A percentile compares a stretch with the other conserved stretches of the same genome.
Evolutionary conservation across 1,140 invertebrate species (phyloP).

Genomic region (Microplitis demolitor): DNA sequence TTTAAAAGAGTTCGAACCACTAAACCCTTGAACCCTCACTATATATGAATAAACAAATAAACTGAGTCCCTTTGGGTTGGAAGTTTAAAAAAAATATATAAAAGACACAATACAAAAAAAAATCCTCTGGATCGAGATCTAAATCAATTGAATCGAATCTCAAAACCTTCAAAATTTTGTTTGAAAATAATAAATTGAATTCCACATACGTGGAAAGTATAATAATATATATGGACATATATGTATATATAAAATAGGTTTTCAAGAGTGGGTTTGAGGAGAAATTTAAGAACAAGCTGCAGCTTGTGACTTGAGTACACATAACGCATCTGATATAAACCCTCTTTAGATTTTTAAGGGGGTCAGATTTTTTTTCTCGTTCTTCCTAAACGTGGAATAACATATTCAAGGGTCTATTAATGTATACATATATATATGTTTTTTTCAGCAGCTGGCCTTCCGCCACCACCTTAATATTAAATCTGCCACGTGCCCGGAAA

Average conservation of each 20-base stretch:
- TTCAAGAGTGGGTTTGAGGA: slow-evolving; percentile 8
- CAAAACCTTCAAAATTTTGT: too few relatives aligned
- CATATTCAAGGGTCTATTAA: slow-evolving; percentile 28
- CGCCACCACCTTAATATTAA: not conserved
- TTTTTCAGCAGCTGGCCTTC: slow-evolving; percentile 18
- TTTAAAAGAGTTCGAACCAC: too few relatives aligned
- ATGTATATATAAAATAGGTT: not conserved
- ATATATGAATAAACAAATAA: too few relatives aligned
- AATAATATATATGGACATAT: too few relatives aligned
- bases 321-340: slow-evolving; percentile 23
- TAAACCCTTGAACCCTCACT: too few relatives aligned
- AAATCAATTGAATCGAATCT: too few relatives aligned
- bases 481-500: slow-evolving; percentile 15
- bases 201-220: too few relatives aligned
- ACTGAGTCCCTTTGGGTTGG: too few relatives aligned
- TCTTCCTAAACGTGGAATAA: slow-evolving; percentile 19
- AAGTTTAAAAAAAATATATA: too few relatives aligned
- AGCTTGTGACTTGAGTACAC: slow-evolving; percentile 21
- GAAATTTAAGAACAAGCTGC: slow-evolving; percentile 12
- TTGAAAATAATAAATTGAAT: too few relatives aligned
- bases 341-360: not conserved
- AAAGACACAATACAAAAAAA: too few relatives aligned
- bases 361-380: not conserved
- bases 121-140: too few relatives aligned
- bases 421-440: slow-evolving; percentile 3